Conservation (phyloP, 92 coral and sea anemone species). For the Siderastrea radians region DNA sequence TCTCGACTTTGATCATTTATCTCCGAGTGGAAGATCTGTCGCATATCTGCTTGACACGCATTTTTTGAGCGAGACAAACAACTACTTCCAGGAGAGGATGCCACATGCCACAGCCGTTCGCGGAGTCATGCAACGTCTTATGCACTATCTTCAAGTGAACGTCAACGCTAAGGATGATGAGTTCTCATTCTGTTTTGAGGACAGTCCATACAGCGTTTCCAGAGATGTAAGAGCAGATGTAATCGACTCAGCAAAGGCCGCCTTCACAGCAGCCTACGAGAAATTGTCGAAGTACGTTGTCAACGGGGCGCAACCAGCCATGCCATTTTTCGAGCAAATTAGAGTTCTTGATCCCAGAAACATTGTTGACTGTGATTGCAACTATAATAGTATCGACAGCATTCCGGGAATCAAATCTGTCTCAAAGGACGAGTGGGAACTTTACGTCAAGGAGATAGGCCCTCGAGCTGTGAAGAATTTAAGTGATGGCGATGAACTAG, state of each 20-base stretch:
- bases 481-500: constrained; percentile 19
- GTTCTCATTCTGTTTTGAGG: constrained; percentile 28
- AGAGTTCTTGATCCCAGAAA: constrained; percentile 44
- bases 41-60: constrained; percentile 60
- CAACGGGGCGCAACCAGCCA: constrained; percentile 45
- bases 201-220: constrained; percentile 9
- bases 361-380: constrained; percentile 13
- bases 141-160: constrained; percentile 15
- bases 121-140: constrained; percentile 30
- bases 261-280: constrained; percentile 15
- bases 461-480: constrained; percentile 33
- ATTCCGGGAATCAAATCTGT: constrained; percentile 31
- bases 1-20: constrained; percentile 53
- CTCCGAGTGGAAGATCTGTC: constrained; percentile 48
- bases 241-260: not conserved
- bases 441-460: constrained; percentile 15
- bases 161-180: constrained; percentile 15
- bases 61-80: constrained; percentile 53
- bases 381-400: not conserved
- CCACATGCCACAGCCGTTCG: constrained; percentile 41
- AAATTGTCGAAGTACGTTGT: constrained; percentile 38
- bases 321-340: constrained; percentile 35
- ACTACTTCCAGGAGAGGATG: constrained; percentile 27
- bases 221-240: not conserved
- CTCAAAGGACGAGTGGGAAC: constrained; percentile 28